A percentile compares a stretch with the other conserved stretches of the same genome.
Evolutionary conservation across 2,888 invertebrate species (phyloP).

Genomic region (Sminthurides aquaticus): DNA sequence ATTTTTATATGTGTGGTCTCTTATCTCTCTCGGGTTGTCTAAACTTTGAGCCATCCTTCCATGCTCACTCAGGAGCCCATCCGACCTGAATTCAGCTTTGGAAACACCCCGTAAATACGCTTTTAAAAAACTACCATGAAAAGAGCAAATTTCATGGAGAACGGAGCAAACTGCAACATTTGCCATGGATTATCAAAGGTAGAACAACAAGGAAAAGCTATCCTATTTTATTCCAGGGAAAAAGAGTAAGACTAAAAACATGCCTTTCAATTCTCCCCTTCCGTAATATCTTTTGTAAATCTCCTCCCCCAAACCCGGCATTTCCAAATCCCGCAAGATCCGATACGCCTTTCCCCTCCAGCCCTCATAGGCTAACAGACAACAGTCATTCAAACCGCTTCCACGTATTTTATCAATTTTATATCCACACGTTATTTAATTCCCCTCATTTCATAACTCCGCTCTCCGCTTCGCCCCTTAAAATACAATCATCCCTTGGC

Average conservation of each 20-base stretch:
- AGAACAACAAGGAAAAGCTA: background rate
- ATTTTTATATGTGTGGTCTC: constrained; percentile 19
- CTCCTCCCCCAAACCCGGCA: background rate
- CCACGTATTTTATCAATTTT: background rate
- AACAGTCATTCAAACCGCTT: too few species aligned
- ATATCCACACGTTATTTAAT: background rate
- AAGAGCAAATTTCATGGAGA: constrained; percentile 27
- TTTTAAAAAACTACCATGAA: too few species aligned
- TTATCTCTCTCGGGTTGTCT: too few species aligned
- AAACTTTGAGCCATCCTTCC: too few species aligned
- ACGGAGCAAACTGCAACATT: constrained; percentile 15
- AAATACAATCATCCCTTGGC: background rate
- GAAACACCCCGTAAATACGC: too few species aligned
- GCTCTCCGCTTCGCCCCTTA: background rate
- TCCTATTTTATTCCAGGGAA: background rate
- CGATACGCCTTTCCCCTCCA: constrained; percentile 1
- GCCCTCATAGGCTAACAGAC: background rate
- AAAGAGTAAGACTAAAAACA: background rate
- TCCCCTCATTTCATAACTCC: background rate
- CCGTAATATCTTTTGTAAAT: background rate
- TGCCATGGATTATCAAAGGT: constrained; percentile 18
- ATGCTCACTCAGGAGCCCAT: too few species aligned
- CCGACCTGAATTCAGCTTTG: too few species aligned
- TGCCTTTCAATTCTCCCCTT: background rate
- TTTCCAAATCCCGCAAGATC: background rate